A percentile compares a stretch with the other conserved stretches of the same genome.
Evolutionary conservation across 2,888 invertebrate genomes (phyloP).

Genomic region (Eupithecia subumbrata): DNA sequence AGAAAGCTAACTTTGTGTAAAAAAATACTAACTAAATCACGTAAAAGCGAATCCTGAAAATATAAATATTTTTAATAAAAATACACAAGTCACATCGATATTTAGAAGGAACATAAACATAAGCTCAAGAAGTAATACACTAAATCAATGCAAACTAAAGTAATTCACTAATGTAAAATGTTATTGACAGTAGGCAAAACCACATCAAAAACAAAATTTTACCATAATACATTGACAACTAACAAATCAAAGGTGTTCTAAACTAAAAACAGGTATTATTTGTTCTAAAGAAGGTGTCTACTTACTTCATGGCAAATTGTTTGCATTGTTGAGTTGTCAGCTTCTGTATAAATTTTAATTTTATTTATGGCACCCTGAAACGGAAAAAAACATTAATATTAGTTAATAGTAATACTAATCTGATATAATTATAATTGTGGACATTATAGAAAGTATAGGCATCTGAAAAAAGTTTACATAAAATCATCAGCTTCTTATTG

Average conservation of each 20-base stretch:
- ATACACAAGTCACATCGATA: background rate
- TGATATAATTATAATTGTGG: background rate
- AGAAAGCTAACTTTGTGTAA: slow-evolving; percentile 45
- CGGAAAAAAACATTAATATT: slow-evolving; percentile 33
- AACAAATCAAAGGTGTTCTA: background rate
- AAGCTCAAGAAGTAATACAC: background rate
- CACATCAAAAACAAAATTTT: background rate
- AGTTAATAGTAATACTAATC: background rate
- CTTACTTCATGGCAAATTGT: slow-evolving; percentile 58
- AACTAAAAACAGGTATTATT: background rate
- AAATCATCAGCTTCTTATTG: slow-evolving; percentile 46
- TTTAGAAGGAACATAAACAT: slow-evolving; percentile 6
- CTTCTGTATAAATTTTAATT: slow-evolving; percentile 54
- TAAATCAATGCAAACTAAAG: background rate
- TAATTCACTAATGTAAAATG: slow-evolving; percentile 1
- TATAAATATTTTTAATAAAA: slow-evolving; percentile 40
- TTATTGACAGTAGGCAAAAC: slow-evolving; percentile 9
- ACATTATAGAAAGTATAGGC: background rate
- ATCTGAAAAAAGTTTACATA: background rate
- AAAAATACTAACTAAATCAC: slow-evolving; percentile 66
- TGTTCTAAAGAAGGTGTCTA: slow-evolving; percentile 26
- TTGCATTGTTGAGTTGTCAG: slow-evolving; percentile 32
- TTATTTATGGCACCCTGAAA: slow-evolving; percentile 67
- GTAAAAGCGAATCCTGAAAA: slow-evolving; percentile 61
- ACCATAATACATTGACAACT: background rate